Evolutionary conservation across 1,140 invertebrate genomes (phyloP).

Genomic region (Nylanderia fulva): DNA sequence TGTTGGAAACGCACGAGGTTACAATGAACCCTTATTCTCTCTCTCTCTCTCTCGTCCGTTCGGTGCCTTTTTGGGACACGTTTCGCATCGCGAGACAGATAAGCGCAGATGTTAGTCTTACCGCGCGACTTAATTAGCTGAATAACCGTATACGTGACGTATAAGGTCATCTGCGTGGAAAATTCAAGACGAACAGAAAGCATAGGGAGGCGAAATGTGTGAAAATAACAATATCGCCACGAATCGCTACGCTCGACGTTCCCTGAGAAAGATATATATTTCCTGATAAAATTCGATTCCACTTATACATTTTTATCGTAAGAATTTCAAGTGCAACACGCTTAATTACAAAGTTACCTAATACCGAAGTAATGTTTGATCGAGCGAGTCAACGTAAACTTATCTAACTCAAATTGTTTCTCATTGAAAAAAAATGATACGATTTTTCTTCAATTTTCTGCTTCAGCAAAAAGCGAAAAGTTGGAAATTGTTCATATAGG

Average conservation of each 20-base stretch:
- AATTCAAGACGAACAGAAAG: neutral
- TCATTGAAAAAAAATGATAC: neutral
- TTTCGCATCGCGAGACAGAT: constrained; percentile 39
- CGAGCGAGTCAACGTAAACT: neutral
- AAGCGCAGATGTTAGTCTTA: constrained; percentile 39
- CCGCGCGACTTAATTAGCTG: constrained; percentile 48
- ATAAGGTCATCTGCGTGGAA: constrained; percentile 27
- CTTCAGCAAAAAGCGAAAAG: neutral
- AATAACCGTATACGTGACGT: constrained; percentile 44
- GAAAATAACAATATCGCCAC: neutral
- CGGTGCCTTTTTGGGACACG: neutral
- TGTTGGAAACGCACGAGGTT: neutral
- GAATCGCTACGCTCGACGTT: neutral
- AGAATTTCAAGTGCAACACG: neutral
- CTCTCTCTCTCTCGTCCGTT: constrained; percentile 4
- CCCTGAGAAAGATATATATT: neutral
- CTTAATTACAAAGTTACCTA: neutral
- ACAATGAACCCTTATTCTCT: constrained; percentile 20
- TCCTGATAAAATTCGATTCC: neutral
- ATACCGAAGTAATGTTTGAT: neutral
- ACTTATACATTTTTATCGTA: neutral
- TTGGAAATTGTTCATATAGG: neutral
- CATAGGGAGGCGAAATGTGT: neutral
- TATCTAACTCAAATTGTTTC: neutral
- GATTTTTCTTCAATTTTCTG: neutral